Percentiles rank a stretch among this genome's conserved stretches.
Evolutionary conservation across 92 coral and sea anemone species (phyloP).

Genomic region (Chrysogorgia sp.): DNA sequence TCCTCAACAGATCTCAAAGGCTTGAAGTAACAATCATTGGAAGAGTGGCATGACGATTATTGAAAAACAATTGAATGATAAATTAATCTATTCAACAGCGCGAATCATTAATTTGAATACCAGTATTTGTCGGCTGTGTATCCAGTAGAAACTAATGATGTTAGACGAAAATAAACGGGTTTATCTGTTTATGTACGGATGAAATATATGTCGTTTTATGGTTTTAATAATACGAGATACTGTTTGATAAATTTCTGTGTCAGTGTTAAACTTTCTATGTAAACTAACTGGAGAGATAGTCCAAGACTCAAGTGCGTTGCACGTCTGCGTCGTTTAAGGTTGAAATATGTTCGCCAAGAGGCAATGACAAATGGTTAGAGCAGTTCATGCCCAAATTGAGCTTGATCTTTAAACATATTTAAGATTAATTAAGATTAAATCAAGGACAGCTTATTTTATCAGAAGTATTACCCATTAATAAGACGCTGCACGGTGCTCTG

Average conservation of each 20-base stretch:
- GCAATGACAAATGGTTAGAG: slow-evolving; percentile 12
- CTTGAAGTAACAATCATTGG: background rate
- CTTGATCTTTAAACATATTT: slow-evolving; percentile 28
- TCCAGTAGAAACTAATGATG: background rate
- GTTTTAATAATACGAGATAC: background rate
- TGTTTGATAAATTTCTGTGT: background rate
- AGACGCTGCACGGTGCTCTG: slow-evolving; percentile 6
- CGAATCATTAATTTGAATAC: background rate
- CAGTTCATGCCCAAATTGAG: background rate
- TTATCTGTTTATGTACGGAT: background rate
- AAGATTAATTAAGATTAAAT: slow-evolving; percentile 41
- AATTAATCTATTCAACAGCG: background rate
- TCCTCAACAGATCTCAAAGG: background rate
- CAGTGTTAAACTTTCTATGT: no score
- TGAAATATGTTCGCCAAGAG: background rate
- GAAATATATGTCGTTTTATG: background rate
- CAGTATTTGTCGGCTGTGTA: background rate
- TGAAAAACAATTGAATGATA: background rate
- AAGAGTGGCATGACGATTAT: background rate
- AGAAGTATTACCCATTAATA: slow-evolving; percentile 20
- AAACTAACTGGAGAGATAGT: no score
- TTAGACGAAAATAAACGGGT: background rate
- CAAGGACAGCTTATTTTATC: slow-evolving; percentile 34
- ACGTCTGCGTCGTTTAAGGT: background rate
- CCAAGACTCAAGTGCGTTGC: no score